Evolutionary conservation across 2,888 invertebrate species (phyloP).

Genomic region (Plagodis pulveraria): DNA sequence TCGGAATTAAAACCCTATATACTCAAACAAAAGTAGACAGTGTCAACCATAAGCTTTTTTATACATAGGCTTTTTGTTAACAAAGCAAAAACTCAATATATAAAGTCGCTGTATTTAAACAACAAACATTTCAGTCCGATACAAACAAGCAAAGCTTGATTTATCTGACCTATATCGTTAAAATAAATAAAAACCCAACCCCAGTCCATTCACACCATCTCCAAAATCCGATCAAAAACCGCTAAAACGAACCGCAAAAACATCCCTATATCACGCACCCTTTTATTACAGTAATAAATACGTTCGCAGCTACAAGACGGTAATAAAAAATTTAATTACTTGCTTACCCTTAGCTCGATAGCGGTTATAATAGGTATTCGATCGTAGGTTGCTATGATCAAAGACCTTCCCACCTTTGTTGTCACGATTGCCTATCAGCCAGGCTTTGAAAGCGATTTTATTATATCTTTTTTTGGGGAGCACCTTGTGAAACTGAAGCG

Average conservation of each 20-base stretch:
- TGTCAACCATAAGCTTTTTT: too few species aligned
- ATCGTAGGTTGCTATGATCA: constrained; percentile 32
- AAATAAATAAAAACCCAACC: not conserved
- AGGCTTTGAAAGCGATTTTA: constrained; percentile 27
- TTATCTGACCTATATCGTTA: not conserved
- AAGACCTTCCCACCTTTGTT: constrained; percentile 38
- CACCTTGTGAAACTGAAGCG: not conserved
- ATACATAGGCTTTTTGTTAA: too few species aligned
- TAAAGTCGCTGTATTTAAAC: too few species aligned
- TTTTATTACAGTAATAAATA: constrained; percentile 40
- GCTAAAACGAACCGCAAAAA: constrained; percentile 29
- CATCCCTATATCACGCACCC: constrained; percentile 31
- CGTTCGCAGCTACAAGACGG: constrained; percentile 28
- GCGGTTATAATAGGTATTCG: constrained; percentile 14
- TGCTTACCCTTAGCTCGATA: constrained; percentile 19
- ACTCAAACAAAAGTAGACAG: too few species aligned
- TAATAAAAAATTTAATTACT: constrained; percentile 41
- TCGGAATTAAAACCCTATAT: too few species aligned
- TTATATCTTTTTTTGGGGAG: constrained; percentile 29
- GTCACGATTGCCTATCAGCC: constrained; percentile 40
- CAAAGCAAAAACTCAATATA: too few species aligned
- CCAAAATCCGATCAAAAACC: constrained; percentile 27
- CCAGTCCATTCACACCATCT: constrained; percentile 1
- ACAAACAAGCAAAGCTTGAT: too few species aligned
- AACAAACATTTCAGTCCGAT: too few species aligned